These are phyloP conservation scores for Nymphalis c-album DNA, from an alignment of 2,888 invertebrate genomes.

Conservation along the genomic window DNA sequence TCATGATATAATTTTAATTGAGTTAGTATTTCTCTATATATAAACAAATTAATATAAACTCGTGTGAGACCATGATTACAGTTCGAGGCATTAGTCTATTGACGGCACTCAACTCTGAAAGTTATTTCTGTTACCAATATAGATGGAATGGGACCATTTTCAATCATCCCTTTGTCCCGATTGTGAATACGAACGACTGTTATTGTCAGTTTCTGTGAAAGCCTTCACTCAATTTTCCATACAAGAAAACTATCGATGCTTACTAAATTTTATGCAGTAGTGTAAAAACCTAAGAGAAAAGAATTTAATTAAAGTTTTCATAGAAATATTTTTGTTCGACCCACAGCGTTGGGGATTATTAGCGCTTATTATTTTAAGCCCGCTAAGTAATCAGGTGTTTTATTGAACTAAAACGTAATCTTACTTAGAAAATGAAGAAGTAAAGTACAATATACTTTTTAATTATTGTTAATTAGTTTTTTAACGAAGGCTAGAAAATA, in stretches of 20 bases:
- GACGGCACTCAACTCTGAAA: slow-evolving; percentile 18
- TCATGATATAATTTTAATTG: no score
- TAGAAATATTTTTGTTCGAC: slow-evolving; percentile 40
- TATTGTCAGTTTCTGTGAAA: slow-evolving; percentile 34
- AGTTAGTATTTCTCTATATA: no score
- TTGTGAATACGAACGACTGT: slow-evolving; percentile 30
- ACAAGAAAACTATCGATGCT: slow-evolving; percentile 16
- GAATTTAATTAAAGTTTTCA: slow-evolving; percentile 49
- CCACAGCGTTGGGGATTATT: slow-evolving; percentile 45
- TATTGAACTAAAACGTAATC: slow-evolving; percentile 33
- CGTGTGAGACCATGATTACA: background rate
- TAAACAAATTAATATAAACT: background rate
- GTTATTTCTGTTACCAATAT: slow-evolving; percentile 26
- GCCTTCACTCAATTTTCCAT: slow-evolving; percentile 27
- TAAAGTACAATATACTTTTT: background rate
- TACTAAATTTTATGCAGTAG: slow-evolving; percentile 8
- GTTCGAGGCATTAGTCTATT: slow-evolving; percentile 20
- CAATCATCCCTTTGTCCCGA: slow-evolving; percentile 36
- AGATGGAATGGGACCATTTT: slow-evolving; percentile 26
- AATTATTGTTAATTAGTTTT: no score
- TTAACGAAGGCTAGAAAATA: no score
- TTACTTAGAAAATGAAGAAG: background rate
- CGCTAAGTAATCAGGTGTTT: slow-evolving; percentile 55
- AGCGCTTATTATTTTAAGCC: slow-evolving; percentile 50
- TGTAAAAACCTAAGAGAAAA: slow-evolving; percentile 16